Conservation (phyloP, 1,140 invertebrate species). For the Apis mellifera region DNA sequence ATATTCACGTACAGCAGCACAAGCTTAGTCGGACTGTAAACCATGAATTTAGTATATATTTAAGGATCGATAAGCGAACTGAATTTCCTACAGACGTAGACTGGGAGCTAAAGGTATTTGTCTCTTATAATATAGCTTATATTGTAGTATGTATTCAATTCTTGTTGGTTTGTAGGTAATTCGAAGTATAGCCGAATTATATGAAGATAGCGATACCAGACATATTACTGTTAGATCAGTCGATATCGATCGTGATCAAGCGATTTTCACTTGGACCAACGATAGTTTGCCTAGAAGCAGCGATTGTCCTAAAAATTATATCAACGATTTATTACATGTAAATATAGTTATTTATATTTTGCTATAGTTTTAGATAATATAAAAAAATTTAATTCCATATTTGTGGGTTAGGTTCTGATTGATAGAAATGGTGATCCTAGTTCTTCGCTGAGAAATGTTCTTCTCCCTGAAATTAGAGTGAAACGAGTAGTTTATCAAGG, state of each 20-base stretch:
- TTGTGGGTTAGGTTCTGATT: slow-evolving; percentile 81
- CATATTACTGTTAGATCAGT: slow-evolving; percentile 87
- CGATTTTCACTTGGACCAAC: slow-evolving; percentile 92
- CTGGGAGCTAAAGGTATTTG: slow-evolving; percentile 84
- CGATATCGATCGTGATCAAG: slow-evolving; percentile 81
- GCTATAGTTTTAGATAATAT: background rate
- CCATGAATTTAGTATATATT: slow-evolving; percentile 89
- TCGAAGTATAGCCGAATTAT: slow-evolving; percentile 86
- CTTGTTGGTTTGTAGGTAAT: slow-evolving; percentile 81
- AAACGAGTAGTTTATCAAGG: slow-evolving; percentile 84
- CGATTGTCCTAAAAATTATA: slow-evolving; percentile 87
- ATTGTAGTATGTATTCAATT: background rate
- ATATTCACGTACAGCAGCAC: slow-evolving; percentile 92
- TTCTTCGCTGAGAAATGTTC: slow-evolving; percentile 80
- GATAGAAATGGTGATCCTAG: slow-evolving; percentile 83
- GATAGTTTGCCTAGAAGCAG: slow-evolving; percentile 89
- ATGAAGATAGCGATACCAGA: slow-evolving; percentile 86
- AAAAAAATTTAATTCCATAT: background rate
- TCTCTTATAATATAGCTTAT: background rate
- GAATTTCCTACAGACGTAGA: slow-evolving; percentile 85
- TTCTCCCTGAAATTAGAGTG: slow-evolving; percentile 85
- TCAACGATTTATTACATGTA: slow-evolving; percentile 87
- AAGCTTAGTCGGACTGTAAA: slow-evolving; percentile 88
- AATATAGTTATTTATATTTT: slow-evolving; percentile 52
- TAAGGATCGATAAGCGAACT: slow-evolving; percentile 85